Percentiles rank a stretch among this genome's conserved stretches.
Evolutionary conservation across 2,797 vertebrate species (phyloP).

Genomic region (Sebastes paucispinis): DNA sequence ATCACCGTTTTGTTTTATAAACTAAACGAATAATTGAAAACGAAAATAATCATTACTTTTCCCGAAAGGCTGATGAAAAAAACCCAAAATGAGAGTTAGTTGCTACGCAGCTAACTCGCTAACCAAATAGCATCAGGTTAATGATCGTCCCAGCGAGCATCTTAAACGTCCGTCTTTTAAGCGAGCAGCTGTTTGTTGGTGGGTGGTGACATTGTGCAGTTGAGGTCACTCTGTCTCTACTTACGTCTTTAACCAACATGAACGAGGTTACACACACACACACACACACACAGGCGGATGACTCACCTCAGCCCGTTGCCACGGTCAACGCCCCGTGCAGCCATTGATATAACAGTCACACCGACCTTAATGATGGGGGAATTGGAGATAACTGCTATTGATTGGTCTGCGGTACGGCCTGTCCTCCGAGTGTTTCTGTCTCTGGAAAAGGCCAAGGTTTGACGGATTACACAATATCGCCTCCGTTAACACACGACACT

Average conservation of each 20-base stretch:
- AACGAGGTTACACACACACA: slow-evolving; percentile 8
- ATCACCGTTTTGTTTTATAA: not conserved
- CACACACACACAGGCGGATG: slow-evolving; percentile 34
- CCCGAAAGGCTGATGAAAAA: too few relatives aligned
- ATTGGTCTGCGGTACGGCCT: slow-evolving; percentile 51
- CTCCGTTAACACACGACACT: not conserved
- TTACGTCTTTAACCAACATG: not conserved
- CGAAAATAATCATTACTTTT: too few relatives aligned
- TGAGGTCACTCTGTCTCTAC: slow-evolving; percentile 26
- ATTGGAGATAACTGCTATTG: slow-evolving; percentile 63
- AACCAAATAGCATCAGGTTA: not conserved
- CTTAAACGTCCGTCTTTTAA: too few relatives aligned
- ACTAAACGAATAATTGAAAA: too few relatives aligned
- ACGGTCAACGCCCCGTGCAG: slow-evolving; percentile 47
- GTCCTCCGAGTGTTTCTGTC: slow-evolving; percentile 43
- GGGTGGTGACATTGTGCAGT: slow-evolving; percentile 7
- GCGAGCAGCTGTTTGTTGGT: slow-evolving; percentile 3
- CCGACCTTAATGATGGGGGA: slow-evolving; percentile 49
- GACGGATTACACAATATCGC: slow-evolving; percentile 29
- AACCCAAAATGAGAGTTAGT: not conserved
- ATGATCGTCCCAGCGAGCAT: too few relatives aligned
- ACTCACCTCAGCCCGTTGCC: slow-evolving; percentile 61
- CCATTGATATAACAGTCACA: slow-evolving; percentile 49
- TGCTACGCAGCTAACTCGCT: not conserved
- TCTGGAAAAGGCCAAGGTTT: slow-evolving; percentile 35